A percentile compares a stretch with the other conserved stretches of the same genome.
Evolutionary conservation across 2,113 vertebrate species (phyloP).

Genomic region (Mormyrus iriodes): DNA sequence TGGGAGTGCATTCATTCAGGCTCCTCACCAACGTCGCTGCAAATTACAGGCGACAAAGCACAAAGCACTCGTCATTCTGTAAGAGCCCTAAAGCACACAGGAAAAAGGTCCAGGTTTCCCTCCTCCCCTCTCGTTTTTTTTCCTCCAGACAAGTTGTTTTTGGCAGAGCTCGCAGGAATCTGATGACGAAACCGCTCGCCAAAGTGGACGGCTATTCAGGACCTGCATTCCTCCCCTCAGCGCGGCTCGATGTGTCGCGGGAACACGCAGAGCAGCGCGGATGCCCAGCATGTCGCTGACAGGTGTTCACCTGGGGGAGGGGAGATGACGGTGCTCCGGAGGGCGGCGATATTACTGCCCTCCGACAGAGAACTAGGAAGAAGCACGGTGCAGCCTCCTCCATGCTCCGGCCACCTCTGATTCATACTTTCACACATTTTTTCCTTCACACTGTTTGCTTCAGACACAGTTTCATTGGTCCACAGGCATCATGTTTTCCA

Average conservation of each 20-base stretch:
- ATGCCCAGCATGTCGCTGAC: slow-evolving; percentile 19
- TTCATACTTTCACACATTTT: not conserved
- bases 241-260: not conserved
- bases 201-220: slow-evolving; percentile 16
- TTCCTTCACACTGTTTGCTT: not conserved
- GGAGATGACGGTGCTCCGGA: not conserved
- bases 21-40: slow-evolving; percentile 33
- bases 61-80: slow-evolving; percentile 27
- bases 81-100: not conserved
- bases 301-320: slow-evolving; percentile 23
- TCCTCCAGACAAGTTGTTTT: slow-evolving; percentile 27
- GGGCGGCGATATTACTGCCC: not conserved
- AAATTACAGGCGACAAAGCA: slow-evolving; percentile 23
- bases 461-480: not conserved
- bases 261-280: not conserved
- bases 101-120: not conserved
- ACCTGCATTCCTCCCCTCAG: slow-evolving; percentile 8
- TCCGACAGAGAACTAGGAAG: not conserved
- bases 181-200: slow-evolving; percentile 31
- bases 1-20: slow-evolving; percentile 29
- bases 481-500: not conserved
- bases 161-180: slow-evolving; percentile 35
- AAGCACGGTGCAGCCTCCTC: not conserved
- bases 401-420: not conserved
- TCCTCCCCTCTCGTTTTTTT: not conserved